Percentiles rank a stretch among this genome's conserved stretches.
Evolutionary conservation across 2,797 vertebrate genomes (phyloP).

Genomic region (Notolepis coatsorum): DNA sequence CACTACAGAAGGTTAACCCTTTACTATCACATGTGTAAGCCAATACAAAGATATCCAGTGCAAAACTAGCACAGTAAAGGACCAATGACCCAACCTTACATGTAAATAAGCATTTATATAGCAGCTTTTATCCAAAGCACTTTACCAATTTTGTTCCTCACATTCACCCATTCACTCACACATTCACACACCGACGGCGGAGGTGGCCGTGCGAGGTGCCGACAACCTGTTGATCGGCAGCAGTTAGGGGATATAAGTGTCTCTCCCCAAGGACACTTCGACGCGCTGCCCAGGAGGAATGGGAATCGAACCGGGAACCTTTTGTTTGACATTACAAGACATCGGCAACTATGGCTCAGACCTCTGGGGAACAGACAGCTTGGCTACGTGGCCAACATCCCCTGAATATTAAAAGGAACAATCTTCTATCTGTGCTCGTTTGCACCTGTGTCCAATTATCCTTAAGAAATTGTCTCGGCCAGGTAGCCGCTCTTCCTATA

Average conservation of each 20-base stretch:
- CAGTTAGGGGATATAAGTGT: not conserved
- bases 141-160: too few relatives aligned
- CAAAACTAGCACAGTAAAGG: conserved; percentile 7
- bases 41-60: not conserved
- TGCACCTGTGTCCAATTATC: conserved; percentile 81
- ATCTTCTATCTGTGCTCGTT: conserved; percentile 69
- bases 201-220: too few relatives aligned
- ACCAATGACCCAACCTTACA: conserved; percentile 3
- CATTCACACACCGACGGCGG: too few relatives aligned
- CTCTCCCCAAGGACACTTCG: not conserved
- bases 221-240: too few relatives aligned
- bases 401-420: conserved; percentile 65
- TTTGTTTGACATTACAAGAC: conserved; percentile 12
- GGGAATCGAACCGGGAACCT: too few relatives aligned
- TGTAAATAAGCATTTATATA: too few relatives aligned
- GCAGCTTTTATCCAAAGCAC: too few relatives aligned
- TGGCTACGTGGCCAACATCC: conserved; percentile 19
- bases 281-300: too few relatives aligned
- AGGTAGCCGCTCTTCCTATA: conserved; percentile 62
- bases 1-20: too few relatives aligned
- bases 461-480: conserved; percentile 71
- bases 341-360: conserved; percentile 27
- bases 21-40: too few relatives aligned
- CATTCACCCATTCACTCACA: too few relatives aligned
- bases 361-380: not conserved